Evolutionary conservation across 2,888 invertebrate genomes (phyloP), one percentile per base, ranked within the genome.

Genomic region (Mesorhabditis sp.): DNA sequence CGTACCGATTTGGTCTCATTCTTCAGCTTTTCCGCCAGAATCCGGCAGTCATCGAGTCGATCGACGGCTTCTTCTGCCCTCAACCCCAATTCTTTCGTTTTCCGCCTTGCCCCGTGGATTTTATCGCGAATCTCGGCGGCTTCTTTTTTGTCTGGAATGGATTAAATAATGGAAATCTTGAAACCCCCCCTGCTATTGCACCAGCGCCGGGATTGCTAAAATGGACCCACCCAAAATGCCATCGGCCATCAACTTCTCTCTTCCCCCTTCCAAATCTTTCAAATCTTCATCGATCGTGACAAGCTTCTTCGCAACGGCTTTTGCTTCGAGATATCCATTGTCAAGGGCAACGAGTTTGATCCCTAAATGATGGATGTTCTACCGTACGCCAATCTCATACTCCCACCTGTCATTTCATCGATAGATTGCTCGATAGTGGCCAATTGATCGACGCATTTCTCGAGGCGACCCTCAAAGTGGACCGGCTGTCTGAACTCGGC

Each of bases 401-500:
- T 42, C 3, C 13, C 45, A 50, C 77, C 75, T 3, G 80, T 78
- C 50, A 81, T 73, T 58, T 83, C 83, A 66, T 83, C 83, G 6
- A 83, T 71, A 5, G 79, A 73, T 63, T 75, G 76, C 71, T 83
- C 83, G 6, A 80, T 71, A 45, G 79, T 77, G 5, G 75, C 71
- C 5, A 83, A 68, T 4, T 69, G 67, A 4, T 68, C 67, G 28
- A 75, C 42, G 28, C 71, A 62, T 65, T 70, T 71, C 62, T 80
- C 78, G 43, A 81, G 70, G 50, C 75, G 70, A 63, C 79, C 82
- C 62, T 77, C 76, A 65, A 83, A 78, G 3, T 72, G 71, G 62
- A 81, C 80, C 4, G 83, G 83, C 10, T 82, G 76, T 69, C 82
- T 83, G 76, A 83, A 83, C 42, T 75, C 76, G 61, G 72, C 74